Evolutionary conservation across 2,888 invertebrate genomes (phyloP).

Genomic region (Poecilus cupreus): DNA sequence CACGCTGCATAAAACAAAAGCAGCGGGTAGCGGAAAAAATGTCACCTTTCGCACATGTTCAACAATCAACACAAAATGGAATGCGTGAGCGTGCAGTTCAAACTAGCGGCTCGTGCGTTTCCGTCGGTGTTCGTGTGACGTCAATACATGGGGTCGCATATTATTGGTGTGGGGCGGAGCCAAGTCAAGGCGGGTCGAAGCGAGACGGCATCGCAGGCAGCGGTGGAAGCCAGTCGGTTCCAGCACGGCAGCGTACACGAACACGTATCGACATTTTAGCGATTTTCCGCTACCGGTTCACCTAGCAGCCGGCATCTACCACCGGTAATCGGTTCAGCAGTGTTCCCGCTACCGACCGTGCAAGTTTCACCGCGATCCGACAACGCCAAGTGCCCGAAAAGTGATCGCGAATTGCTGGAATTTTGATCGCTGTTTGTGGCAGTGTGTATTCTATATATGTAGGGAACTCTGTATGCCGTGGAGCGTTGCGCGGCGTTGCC

Average conservation of each 20-base stretch:
- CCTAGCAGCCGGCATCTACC: conserved; percentile 59
- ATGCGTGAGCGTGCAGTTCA: conserved; percentile 64
- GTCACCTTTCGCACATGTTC: conserved; percentile 60
- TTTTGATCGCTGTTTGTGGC: conserved; percentile 65
- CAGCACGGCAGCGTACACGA: conserved; percentile 62
- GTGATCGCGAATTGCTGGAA: conserved; percentile 65
- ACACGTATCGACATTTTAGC: conserved; percentile 62
- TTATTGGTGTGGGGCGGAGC: conserved; percentile 70
- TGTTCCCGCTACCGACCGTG: conserved; percentile 64
- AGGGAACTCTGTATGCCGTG: conserved; percentile 68
- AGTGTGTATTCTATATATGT: conserved; percentile 64
- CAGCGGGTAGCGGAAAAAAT: conserved; percentile 58
- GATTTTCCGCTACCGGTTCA: conserved; percentile 60
- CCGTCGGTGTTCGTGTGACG: conserved; percentile 67
- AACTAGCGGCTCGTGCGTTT: conserved; percentile 60
- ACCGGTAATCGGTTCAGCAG: conserved; percentile 57
- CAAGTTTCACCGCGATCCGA: conserved; percentile 64
- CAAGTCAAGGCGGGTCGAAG: conserved; percentile 69
- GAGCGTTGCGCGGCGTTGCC: conserved; percentile 67
- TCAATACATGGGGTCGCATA: conserved; percentile 65
- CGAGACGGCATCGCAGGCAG: conserved; percentile 65
- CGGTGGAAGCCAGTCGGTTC: conserved; percentile 61
- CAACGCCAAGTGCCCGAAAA: conserved; percentile 64
- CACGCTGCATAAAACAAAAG: background rate
- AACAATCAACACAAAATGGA: conserved; percentile 69